Conservation (phyloP, 53 echinoderm and acorn worm species). For the Holothuria leucospilota region DNA sequence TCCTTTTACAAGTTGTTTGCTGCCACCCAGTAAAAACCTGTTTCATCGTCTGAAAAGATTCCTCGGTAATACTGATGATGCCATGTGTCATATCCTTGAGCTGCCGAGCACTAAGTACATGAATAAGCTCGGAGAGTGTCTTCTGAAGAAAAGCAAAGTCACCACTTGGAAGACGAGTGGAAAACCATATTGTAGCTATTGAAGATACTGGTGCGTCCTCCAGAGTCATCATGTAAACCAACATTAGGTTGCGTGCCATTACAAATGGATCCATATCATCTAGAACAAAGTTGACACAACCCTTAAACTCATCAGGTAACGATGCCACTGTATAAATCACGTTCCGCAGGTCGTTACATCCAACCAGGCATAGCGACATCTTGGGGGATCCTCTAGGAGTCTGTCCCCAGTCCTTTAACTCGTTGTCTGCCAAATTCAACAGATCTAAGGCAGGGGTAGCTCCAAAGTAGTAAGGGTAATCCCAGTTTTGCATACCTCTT, state of each 20-base stretch:
- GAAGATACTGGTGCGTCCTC: neutral
- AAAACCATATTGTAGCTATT: constrained; percentile 32
- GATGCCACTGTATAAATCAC: constrained; percentile 10
- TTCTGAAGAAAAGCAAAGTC: constrained; percentile 8
- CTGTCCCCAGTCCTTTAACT: neutral
- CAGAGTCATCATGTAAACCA: constrained; percentile 33
- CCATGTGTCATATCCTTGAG: too few relatives aligned
- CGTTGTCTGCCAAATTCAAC: constrained; percentile 29
- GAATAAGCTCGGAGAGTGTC: too few relatives aligned
- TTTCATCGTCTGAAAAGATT: too few relatives aligned
- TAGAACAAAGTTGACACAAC: constrained; percentile 4
- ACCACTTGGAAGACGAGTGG: neutral
- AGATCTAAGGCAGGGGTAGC: constrained; percentile 14
- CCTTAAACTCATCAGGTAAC: constrained; percentile 21
- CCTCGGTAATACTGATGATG: too few relatives aligned
- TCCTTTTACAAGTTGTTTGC: constrained; percentile 4
- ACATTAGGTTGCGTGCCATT: constrained; percentile 27
- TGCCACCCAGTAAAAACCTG: neutral
- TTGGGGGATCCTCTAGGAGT: too few relatives aligned
- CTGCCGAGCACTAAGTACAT: too few relatives aligned
- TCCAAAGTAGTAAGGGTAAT: constrained; percentile 34
- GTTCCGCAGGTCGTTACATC: constrained; percentile 29
- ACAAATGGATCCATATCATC: constrained; percentile 46
- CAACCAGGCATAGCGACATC: neutral
- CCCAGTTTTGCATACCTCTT: too few relatives aligned